phyloP scores from a whole-genome alignment of 2,113 vertebrate species.

The Lanius ludovicianus region DNA sequence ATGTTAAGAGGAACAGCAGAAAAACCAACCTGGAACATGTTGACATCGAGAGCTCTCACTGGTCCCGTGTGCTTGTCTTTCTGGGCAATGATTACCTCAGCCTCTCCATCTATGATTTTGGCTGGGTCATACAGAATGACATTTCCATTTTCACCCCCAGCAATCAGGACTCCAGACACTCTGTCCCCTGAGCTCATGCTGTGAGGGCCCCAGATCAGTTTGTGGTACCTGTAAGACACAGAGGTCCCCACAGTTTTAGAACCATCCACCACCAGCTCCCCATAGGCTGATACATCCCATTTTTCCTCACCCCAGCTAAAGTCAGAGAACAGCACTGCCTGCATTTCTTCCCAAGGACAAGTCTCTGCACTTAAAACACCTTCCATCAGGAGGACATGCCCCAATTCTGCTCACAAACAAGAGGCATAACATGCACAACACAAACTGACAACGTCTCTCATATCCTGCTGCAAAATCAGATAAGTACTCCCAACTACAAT shows the following conservation, averaged over 20 bases:
- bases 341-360: background rate
- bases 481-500: background rate
- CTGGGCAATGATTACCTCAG: conserved; percentile 87
- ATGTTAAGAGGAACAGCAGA: background rate
- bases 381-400: background rate
- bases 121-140: conserved; percentile 92
- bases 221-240: conserved; percentile 87
- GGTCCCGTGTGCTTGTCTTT: conserved; percentile 91
- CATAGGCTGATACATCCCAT: rapidly evolving
- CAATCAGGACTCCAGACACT: conserved; percentile 87
- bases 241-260: background rate
- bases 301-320: background rate
- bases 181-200: conserved; percentile 71
- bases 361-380: background rate
- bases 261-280: background rate
- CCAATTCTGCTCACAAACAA: background rate
- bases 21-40: conserved; percentile 88
- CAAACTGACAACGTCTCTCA: background rate
- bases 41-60: conserved; percentile 90
- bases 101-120: conserved; percentile 86
- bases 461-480: background rate
- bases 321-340: background rate
- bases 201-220: conserved; percentile 91
- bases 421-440: rapidly evolving
- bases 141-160: conserved; percentile 93